Base-by-base conservation (phyloP, 2,888 invertebrate species). In the Thereva unica region DNA sequence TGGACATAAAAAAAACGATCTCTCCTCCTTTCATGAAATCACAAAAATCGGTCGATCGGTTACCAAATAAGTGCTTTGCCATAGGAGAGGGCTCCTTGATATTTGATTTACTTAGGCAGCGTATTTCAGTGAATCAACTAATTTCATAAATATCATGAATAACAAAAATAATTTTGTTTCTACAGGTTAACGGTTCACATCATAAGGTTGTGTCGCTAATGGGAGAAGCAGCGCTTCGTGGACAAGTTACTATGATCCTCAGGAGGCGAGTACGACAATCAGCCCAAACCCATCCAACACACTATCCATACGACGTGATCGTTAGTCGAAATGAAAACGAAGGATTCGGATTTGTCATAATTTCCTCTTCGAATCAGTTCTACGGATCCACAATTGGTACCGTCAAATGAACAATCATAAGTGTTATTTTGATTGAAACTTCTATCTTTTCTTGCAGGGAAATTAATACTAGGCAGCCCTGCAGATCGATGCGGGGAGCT, bases 341-440 rank as follows among this genome's bases (percentile, higher is more conserved):
- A 81, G 98, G 98, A 4, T 99, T 99, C 80, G 99, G 99, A 8
- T 99, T 99, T 81, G 97, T 98, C 55, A 97, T 99, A 73, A 97
- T 98, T 74, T 97, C 97, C 0, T 95, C 95, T 4, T 92, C 95
- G 4, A 94, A 93, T 90, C 73, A 86, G 82, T 71, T 85, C 81
- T 78, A 80, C 70, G 91, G 92, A 38, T 91, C 91, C 1, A 94
- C 94, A 35, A 95, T 96, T 72, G 95, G 95, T 88, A 78, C 67
- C 71, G 55, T 12, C 23, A 34, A 5, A 6, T 35, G 3, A 52
- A 53, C 41, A 40, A 34, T 53, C 8, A 40, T 47, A n/a, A 47
- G 3, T n/a, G 47, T 9, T 9, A 44, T 37, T 41, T 40, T 12
- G 61, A 23, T 52, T 38, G 38, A 38, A 38, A n/a, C 0, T 4